A percentile compares a stretch with the other conserved stretches of the same genome.
Evolutionary conservation across 2,888 invertebrate species (phyloP).

Genomic region (Macaria notata): DNA sequence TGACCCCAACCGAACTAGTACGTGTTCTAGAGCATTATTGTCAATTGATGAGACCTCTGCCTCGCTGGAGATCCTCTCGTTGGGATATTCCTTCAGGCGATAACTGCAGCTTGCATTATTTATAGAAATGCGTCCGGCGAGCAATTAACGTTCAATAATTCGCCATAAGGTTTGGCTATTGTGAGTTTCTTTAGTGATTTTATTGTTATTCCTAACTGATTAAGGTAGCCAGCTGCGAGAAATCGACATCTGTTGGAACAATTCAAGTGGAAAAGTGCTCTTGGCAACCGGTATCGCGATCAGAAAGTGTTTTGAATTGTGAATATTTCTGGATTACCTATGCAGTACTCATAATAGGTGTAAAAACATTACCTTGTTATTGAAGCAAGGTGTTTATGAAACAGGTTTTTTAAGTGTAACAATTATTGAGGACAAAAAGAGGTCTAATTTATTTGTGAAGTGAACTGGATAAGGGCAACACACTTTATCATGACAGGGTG

Average conservation of each 20-base stretch:
- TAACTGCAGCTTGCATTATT: conserved; percentile 33
- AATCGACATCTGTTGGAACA: conserved; percentile 37
- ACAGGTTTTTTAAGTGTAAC: conserved; percentile 41
- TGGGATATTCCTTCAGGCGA: conserved; percentile 14
- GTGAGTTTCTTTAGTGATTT: conserved; percentile 39
- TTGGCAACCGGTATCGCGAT: conserved; percentile 25
- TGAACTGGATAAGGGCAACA: conserved; percentile 27
- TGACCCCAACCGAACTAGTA: conserved; percentile 80
- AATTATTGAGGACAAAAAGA: conserved; percentile 24
- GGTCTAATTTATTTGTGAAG: conserved; percentile 23
- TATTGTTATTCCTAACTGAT: conserved; percentile 50
- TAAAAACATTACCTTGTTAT: conserved; percentile 34
- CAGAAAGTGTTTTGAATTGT: conserved; percentile 22
- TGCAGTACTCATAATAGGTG: conserved; percentile 25
- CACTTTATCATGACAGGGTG: conserved; percentile 28
- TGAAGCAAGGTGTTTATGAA: conserved; percentile 37
- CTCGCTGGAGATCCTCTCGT: conserved; percentile 34
- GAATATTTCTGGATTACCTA: conserved; percentile 26
- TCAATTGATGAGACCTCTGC: conserved; percentile 66
- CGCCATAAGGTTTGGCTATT: conserved; percentile 39
- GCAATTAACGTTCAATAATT: conserved; percentile 39
- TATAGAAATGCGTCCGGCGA: conserved; percentile 37
- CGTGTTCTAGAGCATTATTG: conserved; percentile 81
- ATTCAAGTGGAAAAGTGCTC: conserved; percentile 32
- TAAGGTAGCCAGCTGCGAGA: conserved; percentile 37